Conservation (phyloP, 2,888 invertebrate genomes). For the Nymphalis urticae region DNA sequence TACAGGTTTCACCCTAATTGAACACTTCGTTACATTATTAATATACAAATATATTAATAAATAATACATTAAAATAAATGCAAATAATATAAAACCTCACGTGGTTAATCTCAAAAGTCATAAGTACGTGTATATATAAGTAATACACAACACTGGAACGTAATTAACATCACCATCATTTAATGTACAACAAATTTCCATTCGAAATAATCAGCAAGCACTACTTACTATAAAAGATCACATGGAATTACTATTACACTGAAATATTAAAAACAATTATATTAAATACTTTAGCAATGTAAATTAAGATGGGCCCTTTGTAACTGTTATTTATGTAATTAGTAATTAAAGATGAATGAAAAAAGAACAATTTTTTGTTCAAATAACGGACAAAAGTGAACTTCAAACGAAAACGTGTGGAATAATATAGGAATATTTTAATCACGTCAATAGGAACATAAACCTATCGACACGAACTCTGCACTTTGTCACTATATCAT, state of each 20-base stretch:
- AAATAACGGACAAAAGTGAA: neutral
- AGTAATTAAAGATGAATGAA: no score
- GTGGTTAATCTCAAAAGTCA: neutral
- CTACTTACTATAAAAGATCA: conserved; percentile 1
- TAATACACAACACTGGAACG: conserved; percentile 21
- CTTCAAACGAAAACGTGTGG: neutral
- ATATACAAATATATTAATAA: neutral
- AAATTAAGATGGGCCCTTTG: no score
- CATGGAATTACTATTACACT: neutral
- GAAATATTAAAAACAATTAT: no score
- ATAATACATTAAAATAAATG: conserved; percentile 8
- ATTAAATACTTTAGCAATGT: no score
- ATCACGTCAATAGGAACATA: neutral
- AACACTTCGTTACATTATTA: neutral
- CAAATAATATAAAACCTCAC: neutral
- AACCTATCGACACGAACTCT: neutral
- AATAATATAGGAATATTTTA: neutral
- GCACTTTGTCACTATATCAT: neutral
- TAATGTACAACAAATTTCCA: no score
- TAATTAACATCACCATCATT: conserved; percentile 13
- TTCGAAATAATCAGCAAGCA: conserved; percentile 3
- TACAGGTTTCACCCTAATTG: neutral
- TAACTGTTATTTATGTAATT: no score
- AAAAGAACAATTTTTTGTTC: neutral
- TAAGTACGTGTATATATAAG: conserved; percentile 7